Conservation (phyloP, 2,113 vertebrate genomes). For the Cheilinus undulatus region DNA sequence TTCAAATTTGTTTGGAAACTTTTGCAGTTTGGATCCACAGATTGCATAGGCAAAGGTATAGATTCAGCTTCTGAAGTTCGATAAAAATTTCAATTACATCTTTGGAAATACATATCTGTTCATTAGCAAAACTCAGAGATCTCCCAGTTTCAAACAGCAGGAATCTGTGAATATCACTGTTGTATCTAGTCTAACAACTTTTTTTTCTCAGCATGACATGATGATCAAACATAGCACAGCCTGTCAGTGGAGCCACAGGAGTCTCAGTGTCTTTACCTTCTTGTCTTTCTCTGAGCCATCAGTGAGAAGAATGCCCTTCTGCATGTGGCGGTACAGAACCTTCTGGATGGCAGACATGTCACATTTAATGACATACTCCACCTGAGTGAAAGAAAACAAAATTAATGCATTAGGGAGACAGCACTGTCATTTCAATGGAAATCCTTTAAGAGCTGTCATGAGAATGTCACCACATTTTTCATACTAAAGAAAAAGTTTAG, state of each 20-base stretch:
- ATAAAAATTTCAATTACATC: background rate
- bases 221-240: background rate
- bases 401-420: background rate
- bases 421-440: background rate
- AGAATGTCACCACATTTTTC: background rate
- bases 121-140: background rate
- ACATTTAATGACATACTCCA: conserved; percentile 98
- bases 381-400: conserved; percentile 78
- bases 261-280: conserved; percentile 84
- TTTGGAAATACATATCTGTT: background rate
- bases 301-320: conserved; percentile 98
- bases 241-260: background rate
- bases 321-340: conserved; percentile 98
- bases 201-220: background rate
- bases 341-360: conserved; percentile 99
- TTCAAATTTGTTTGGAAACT: background rate
- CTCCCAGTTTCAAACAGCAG: conserved; percentile 8
- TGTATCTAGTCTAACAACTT: background rate
- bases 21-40: background rate
- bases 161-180: background rate
- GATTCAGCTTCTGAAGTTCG: background rate
- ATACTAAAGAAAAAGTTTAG: background rate
- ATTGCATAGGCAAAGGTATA: background rate
- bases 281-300: conserved; percentile 99
- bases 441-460: background rate